phyloP scores from a whole-genome alignment of 1,140 invertebrate genomes.

The Neuroterus valhalla region DNA sequence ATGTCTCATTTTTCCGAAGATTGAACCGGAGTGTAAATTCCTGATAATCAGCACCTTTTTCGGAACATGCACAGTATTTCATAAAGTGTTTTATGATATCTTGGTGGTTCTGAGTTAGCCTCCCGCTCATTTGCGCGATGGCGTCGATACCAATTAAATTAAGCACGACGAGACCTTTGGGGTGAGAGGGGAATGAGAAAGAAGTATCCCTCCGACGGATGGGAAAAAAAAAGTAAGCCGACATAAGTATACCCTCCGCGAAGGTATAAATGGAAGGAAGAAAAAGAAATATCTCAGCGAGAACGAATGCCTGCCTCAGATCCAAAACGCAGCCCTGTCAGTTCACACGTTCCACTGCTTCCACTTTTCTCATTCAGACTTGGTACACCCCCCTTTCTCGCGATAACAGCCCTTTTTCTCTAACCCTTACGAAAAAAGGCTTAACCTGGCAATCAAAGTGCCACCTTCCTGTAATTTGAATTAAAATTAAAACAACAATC shows the following conservation, averaged over 20 bases:
- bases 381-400: constrained; percentile 35
- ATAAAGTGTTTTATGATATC: constrained; percentile 6
- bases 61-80: not conserved
- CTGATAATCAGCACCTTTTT: not conserved
- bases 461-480: constrained; percentile 14
- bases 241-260: constrained; percentile 66
- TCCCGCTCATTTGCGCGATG: constrained; percentile 35
- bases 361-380: constrained; percentile 39
- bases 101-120: not conserved
- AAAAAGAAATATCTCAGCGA: constrained; percentile 44
- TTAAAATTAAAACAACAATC: not conserved
- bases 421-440: constrained; percentile 8
- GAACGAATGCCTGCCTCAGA: constrained; percentile 60
- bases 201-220: constrained; percentile 52
- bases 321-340: constrained; percentile 57
- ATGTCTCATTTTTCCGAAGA: constrained; percentile 10
- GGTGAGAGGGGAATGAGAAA: constrained; percentile 54
- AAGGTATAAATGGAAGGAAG: constrained; percentile 65
- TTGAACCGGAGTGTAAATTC: constrained; percentile 23
- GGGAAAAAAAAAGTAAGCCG: constrained; percentile 63
- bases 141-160: constrained; percentile 70
- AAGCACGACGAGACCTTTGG: constrained; percentile 55
- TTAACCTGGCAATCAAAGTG: not conserved
- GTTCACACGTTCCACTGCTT: constrained; percentile 58
- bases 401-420: constrained; percentile 38